Conservation (phyloP, 2,888 invertebrate genomes). For the Mythimna lalbum region DNA sequence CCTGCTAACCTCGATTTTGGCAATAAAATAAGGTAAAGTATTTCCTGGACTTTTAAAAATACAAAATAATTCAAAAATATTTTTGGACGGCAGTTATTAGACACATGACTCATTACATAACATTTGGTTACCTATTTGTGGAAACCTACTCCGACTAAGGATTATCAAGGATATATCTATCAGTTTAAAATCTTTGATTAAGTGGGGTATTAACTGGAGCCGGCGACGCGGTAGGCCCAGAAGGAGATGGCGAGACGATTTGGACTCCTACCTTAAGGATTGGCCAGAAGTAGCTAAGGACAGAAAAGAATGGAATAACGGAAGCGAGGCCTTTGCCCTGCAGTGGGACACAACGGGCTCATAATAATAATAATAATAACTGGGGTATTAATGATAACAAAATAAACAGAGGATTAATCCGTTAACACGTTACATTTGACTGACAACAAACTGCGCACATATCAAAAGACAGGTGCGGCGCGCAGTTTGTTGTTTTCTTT, state of each 20-base stretch:
- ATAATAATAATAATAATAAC: too few species aligned
- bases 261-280: too few species aligned
- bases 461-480: neutral
- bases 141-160: neutral
- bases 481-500: slow-evolving; percentile 5
- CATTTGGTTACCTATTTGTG: neutral
- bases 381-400: neutral
- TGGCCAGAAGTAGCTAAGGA: too few species aligned
- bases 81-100: neutral
- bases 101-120: neutral
- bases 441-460: neutral
- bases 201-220: too few species aligned
- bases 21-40: neutral
- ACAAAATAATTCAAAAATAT: neutral
- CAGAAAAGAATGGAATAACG: too few species aligned
- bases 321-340: too few species aligned
- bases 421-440: neutral
- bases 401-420: neutral
- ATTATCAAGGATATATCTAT: too few species aligned
- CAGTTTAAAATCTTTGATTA: neutral
- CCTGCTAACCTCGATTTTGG: neutral
- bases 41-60: neutral
- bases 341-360: too few species aligned
- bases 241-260: too few species aligned
- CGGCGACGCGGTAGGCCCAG: too few species aligned